A percentile compares a stretch with the other conserved stretches of the same genome.
Evolutionary conservation across 1,140 invertebrate species (phyloP).

Genomic region (Lucilia cuprina): DNA sequence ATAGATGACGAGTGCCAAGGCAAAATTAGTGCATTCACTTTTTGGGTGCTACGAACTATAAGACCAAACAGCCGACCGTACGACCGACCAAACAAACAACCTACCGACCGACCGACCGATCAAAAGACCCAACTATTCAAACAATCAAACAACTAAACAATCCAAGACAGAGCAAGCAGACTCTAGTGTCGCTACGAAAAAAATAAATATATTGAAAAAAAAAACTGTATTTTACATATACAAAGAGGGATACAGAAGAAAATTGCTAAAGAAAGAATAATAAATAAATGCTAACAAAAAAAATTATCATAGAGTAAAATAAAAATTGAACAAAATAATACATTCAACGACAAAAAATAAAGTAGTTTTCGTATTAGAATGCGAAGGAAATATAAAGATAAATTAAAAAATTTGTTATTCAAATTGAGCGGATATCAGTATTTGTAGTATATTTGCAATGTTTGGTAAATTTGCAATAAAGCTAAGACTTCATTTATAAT

Average conservation of each 20-base stretch:
- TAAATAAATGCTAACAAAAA: neutral
- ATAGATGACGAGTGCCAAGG: constrained; percentile 53
- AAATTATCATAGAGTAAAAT: neutral
- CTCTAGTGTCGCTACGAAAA: neutral
- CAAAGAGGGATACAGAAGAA: neutral
- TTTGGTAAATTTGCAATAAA: too few relatives aligned
- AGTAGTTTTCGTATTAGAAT: neutral
- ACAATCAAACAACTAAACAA: neutral
- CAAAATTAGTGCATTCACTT: constrained; percentile 61
- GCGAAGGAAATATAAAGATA: too few relatives aligned
- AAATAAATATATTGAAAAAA: neutral
- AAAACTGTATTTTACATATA: too few relatives aligned
- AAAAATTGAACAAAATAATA: neutral
- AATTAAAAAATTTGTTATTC: too few relatives aligned
- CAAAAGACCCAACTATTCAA: neutral
- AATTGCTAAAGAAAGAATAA: constrained; percentile 12
- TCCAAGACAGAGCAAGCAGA: neutral
- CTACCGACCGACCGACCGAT: neutral
- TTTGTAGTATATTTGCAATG: too few relatives aligned
- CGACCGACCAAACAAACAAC: constrained; percentile 16
- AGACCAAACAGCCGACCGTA: constrained; percentile 34
- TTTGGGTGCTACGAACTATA: constrained; percentile 47
- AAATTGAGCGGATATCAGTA: too few relatives aligned
- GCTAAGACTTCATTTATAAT: too few relatives aligned
- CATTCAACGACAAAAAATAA: neutral